These are phyloP conservation scores for Pilophorus perplexus DNA, from an alignment of 2,888 invertebrate genomes.

Conservation along the genomic window DNA sequence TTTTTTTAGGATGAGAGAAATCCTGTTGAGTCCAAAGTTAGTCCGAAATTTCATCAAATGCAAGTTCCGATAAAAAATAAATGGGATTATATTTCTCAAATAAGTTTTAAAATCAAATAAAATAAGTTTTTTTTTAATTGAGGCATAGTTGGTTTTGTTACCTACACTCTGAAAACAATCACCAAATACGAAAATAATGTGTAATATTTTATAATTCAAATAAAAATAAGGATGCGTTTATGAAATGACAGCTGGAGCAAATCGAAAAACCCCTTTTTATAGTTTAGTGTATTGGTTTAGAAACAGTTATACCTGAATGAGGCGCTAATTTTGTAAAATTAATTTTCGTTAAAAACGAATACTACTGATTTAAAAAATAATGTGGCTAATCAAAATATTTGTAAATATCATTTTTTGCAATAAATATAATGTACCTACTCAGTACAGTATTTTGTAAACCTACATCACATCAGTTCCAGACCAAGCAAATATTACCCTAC, in stretches of 20 bases:
- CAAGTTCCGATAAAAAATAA: too few species aligned
- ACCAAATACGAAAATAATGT: background rate
- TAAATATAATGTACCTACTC: constrained; percentile 32
- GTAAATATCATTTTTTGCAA: constrained; percentile 19
- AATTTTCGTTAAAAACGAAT: constrained; percentile 18
- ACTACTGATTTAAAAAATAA: constrained; percentile 30
- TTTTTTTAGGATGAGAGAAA: too few species aligned
- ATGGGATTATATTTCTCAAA: too few species aligned
- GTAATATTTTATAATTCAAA: background rate
- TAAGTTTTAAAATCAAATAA: too few species aligned
- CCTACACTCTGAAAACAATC: background rate
- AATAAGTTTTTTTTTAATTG: too few species aligned
- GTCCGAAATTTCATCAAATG: too few species aligned
- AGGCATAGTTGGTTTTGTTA: too few species aligned
- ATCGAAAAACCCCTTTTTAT: constrained; percentile 5
- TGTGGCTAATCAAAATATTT: constrained; percentile 37
- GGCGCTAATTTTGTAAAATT: constrained; percentile 13
- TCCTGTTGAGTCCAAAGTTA: too few species aligned
- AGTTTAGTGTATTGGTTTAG: constrained; percentile 4
- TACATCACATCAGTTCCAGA: constrained; percentile 36
- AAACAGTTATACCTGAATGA: constrained; percentile 1
- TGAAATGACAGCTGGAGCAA: constrained; percentile 16
- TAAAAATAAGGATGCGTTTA: background rate
- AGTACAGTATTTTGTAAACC: constrained; percentile 37
- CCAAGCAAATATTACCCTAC: constrained; percentile 34